Evolutionary conservation across 1,140 invertebrate genomes (phyloP), one percentile per base, ranked within the genome.

Genomic region (Nebria ingens): DNA sequence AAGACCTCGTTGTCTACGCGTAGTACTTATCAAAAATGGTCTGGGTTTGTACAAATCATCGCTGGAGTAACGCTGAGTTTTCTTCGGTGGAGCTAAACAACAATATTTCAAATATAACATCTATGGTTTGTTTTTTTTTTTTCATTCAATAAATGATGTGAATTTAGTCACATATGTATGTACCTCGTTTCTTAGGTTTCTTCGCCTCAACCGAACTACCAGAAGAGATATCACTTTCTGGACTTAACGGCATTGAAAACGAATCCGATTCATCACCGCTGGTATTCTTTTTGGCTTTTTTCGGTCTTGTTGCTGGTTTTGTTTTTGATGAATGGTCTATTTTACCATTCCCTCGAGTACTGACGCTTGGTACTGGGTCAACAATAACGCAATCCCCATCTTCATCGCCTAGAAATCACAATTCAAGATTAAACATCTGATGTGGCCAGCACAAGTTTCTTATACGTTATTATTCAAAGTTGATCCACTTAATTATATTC

Each of bases 31-130:
- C 19, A 81, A 63, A 9, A 61, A 54, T 23, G 79, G 79, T 60
- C 82, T 73, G 54, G 82, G 82, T 68, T 84, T 84, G 68, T 84
- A 84, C 56, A 85, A 68, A 72, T 84, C 82, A 63, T 82, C 79
- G 60, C 77, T 82, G 34, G 77, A 77, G 61, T 84, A 84, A 55
- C 80, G 76, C 65, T 83, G 79, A 11, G 15, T 56, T 12, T 58
- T 58, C 2, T 11, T 4, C 17, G 17, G 4, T 17, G 40, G 17
- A 4, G 40, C 25, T 29, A 13, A 6, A 29, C 4, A 6, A 6
- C 4, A 12, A 45, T 12, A 45, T 12, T 45, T 12, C 15, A 12
- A 4, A 4, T 4, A 12, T 45, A 45, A 12, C 9, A 9, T 45
- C 9, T 45, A 17, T 45, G 40, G 9, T 4, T 12, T 9, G 4